Evolutionary conservation across 2,888 invertebrate species (phyloP), one percentile per base, ranked within the genome.

Genomic region (Rotaria macrura): DNA sequence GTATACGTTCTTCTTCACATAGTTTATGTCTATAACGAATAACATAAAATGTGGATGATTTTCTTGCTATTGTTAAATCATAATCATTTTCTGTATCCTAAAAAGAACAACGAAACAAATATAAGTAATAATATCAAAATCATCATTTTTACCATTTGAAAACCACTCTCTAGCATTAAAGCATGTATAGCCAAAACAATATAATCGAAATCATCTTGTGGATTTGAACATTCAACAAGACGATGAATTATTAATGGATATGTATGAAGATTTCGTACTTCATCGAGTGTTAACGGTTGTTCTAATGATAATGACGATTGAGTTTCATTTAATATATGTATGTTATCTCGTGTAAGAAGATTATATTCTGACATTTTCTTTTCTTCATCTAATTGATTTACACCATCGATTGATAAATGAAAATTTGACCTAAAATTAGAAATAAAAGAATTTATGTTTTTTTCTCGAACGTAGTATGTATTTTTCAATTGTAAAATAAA

Each of bases 1-100:
- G 20, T 20, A 79, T 43, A 79, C 43, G 40, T 79, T 79, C 79
- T 79, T 79, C 79, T 79, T 79, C 79, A 79, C 79, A 79, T 79
- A 79, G n/a, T 79, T 79, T 79, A 43, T 79, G 79, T 25, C 79
- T 40, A 23, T 79, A 79, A n/a, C 79, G 79, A 79, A 79, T 79
- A 40, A 79, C 79, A 79, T 79, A 79, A 43, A 79, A 79, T 79
- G 79, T 79, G 4, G 43, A 25, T 40, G 79, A 79, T 79, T 79
- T 79, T 79, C n/a, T 3, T 43, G 79, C 25, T n/a, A n/a, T 43
- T 10, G 43, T 79, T 43, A 79, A 43, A 79, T 79, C 79, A 43
- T 79, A 79, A 43, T 79, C 79, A 79, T 79, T 79, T 25, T 79
- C 79, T 4, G 79, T 14, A 43, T 43, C 79, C 79, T 79, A 43